Base-by-base conservation (phyloP, 2,113 vertebrate species). In the Pseudorectes ferrugineus region DNA sequence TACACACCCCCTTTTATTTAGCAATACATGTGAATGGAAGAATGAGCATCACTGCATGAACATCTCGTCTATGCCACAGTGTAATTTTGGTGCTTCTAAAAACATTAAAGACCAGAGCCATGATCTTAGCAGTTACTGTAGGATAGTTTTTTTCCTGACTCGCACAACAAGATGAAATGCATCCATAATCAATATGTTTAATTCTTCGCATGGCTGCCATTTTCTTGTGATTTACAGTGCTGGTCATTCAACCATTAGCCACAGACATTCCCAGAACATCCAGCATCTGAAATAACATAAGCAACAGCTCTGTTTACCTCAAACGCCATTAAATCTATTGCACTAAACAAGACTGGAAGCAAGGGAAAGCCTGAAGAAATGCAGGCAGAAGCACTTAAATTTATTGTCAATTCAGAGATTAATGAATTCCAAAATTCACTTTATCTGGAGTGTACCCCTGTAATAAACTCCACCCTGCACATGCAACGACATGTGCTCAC, bases 401-500 rank as follows among this genome's bases (percentile, higher is more conserved):
- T 46, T 59, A 36, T 4, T 67, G 59, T 28, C 42, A 74, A 42
- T 55, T 78, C 61, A 58, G 67, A 89, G 54, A 84, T 62, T 26
- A 46, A 51, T 67, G 67, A 15, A 40, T 31, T 81, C 33, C 26
- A 71, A 46, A 89, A 87, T 29, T 51, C 68, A 40, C 31, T 68
- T 55, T 20, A 68, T 18, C 29, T 38, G 28, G 29, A 89, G 38
- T 1, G 4, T 13, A 62, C 5, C 10, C 10, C 26, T 43, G 5
- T 24, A 61, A 86, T 35, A 23, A 36, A 33, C 52, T 85, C n/a
- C 31, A 65, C 9, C 29, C 45, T 66, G 25, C 31, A 38, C 2
- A 17, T 13, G 40, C 0, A 0, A 67, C 0, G 0, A 40, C 19
- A 25, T 3, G 22, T 8, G 15, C 33, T 80, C 3, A 1, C 29